Percentiles rank a stretch among this genome's conserved stretches.
Conservation (phyloP, 1,140 invertebrate genomes). For the Heliconius eleuchia region DNA sequence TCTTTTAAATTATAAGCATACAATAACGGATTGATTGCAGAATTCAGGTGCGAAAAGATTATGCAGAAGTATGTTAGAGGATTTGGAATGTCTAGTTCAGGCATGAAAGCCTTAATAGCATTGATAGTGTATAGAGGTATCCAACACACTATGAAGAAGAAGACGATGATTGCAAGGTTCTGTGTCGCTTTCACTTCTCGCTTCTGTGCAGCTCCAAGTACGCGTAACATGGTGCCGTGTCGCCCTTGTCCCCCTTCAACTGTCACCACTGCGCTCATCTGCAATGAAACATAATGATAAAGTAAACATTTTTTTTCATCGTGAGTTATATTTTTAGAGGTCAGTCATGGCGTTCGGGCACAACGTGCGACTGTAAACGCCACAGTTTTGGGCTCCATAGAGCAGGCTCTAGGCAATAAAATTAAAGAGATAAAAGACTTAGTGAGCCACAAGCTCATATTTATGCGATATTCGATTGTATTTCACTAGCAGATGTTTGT, state of each 20-base stretch:
- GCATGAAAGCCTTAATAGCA: constrained; percentile 91
- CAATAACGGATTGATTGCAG: constrained; percentile 92
- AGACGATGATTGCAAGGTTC: constrained; percentile 93
- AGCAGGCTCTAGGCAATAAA: too few species aligned
- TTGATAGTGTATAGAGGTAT: constrained; percentile 96
- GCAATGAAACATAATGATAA: constrained; percentile 39
- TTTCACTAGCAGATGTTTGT: too few species aligned
- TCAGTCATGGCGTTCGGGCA: too few species aligned
- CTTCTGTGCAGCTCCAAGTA: constrained; percentile 89
- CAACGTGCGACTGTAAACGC: too few species aligned
- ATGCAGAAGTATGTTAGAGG: constrained; percentile 91
- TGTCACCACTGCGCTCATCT: constrained; percentile 75
- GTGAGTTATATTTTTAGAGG: not conserved
- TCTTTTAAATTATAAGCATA: constrained; percentile 95
- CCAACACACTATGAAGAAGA: constrained; percentile 96
- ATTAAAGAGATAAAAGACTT: too few species aligned
- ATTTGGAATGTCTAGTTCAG: constrained; percentile 84
- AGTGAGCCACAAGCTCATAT: too few species aligned
- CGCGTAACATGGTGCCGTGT: constrained; percentile 86
- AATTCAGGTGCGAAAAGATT: constrained; percentile 94
- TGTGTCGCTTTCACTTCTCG: constrained; percentile 95
- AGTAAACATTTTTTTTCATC: not conserved
- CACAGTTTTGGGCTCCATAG: too few species aligned
- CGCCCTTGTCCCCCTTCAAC: constrained; percentile 65
- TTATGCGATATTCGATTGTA: not conserved